Conservation (phyloP, 2,113 vertebrate species). For the Hipposideros armiger region DNA sequence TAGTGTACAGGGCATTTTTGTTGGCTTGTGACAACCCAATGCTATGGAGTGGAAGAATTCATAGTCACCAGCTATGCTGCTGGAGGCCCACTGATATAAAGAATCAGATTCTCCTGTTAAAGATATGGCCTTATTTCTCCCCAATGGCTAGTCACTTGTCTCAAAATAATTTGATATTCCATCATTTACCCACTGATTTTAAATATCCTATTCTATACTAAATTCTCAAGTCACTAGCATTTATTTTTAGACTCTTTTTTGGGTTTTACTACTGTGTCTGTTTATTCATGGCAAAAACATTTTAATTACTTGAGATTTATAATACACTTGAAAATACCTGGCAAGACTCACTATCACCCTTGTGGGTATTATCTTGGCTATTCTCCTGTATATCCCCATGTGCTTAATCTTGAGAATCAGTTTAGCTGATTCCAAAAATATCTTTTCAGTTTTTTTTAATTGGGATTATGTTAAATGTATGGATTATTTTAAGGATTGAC, state of each 20-base stretch:
- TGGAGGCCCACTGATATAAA: background rate
- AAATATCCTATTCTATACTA: background rate
- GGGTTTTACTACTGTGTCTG: background rate
- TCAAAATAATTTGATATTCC: background rate
- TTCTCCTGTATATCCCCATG: background rate
- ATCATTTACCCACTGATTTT: background rate
- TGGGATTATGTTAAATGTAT: background rate
- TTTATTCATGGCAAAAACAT: background rate
- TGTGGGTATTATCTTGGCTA: constrained; percentile 1
- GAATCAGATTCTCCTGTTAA: background rate
- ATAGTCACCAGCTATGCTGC: background rate
- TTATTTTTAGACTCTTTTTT: background rate
- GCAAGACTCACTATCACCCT: background rate
- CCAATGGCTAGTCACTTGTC: background rate
- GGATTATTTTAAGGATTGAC: background rate
- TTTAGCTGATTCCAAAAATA: constrained; percentile 40
- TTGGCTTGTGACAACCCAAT: background rate
- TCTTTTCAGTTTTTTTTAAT: background rate
- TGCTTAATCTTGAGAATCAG: constrained; percentile 12
- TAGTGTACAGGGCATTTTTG: background rate
- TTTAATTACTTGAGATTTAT: background rate
- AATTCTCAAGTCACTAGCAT: background rate
- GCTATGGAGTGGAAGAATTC: background rate
- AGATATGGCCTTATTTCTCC: background rate
- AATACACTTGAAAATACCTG: constrained; percentile 3